These are phyloP conservation scores for Ceratitis capitata DNA, from an alignment of 1,140 invertebrate species.

Conservation along the genomic window DNA sequence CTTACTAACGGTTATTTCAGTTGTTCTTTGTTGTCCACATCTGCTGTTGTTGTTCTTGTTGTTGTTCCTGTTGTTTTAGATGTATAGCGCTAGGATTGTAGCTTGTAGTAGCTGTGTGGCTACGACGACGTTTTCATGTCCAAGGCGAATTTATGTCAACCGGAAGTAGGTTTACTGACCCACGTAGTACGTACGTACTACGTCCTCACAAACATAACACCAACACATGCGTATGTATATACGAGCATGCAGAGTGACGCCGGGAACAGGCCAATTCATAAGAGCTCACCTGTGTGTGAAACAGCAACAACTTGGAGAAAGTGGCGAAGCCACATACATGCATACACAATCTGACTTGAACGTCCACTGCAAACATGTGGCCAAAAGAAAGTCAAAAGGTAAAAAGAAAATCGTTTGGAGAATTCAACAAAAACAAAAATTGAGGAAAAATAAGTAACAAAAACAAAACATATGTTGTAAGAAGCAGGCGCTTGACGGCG, in stretches of 20 bases:
- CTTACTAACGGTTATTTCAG: neutral
- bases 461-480: too few species aligned
- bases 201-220: too few species aligned
- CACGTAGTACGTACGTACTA: constrained; percentile 60
- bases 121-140: constrained; percentile 64
- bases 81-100: neutral
- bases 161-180: constrained; percentile 66
- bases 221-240: too few species aligned
- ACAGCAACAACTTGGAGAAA: constrained; percentile 19
- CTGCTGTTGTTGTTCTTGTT: neutral
- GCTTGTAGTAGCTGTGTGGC: neutral
- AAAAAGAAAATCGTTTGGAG: constrained; percentile 51
- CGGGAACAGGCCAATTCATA: neutral
- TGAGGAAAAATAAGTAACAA: neutral
- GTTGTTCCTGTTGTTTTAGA: neutral
- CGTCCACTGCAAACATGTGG: neutral
- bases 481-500: neutral
- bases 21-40: neutral
- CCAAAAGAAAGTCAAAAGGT: constrained; percentile 49
- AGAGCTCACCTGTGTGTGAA: neutral
- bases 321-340: constrained; percentile 29
- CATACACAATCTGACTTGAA: neutral
- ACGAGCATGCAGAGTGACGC: neutral
- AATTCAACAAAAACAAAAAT: constrained; percentile 40
- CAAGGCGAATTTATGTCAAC: constrained; percentile 66